Conservation (phyloP, 2,888 invertebrate genomes). For the Mimas tiliae region DNA sequence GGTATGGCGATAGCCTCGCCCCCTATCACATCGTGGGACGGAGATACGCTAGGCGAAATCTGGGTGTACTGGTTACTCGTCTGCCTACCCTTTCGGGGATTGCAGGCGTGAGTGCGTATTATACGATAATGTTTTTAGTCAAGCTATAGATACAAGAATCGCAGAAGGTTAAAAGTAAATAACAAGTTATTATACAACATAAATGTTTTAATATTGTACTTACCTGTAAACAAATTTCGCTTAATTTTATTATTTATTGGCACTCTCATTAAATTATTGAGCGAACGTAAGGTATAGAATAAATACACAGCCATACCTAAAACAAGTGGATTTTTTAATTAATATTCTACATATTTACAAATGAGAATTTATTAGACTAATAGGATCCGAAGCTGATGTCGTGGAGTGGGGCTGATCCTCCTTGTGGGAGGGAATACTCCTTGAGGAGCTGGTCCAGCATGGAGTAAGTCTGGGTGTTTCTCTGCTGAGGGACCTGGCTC, state of each 20-base stretch:
- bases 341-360: slow-evolving; percentile 78
- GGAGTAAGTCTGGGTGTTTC: slow-evolving; percentile 63
- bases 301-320: slow-evolving; percentile 26
- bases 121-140: too few relatives aligned
- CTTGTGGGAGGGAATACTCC: slow-evolving; percentile 91
- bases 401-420: slow-evolving; percentile 88
- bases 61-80: too few relatives aligned
- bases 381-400: slow-evolving; percentile 94
- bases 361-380: slow-evolving; percentile 69
- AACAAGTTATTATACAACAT: background rate
- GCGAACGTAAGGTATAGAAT: slow-evolving; percentile 11
- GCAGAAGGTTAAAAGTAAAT: too few relatives aligned
- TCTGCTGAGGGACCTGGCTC: slow-evolving; percentile 51
- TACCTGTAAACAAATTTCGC: slow-evolving; percentile 14
- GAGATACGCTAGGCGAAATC: too few relatives aligned
- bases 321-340: slow-evolving; percentile 47
- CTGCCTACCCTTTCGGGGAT: too few relatives aligned
- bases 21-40: too few relatives aligned
- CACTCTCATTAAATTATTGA: background rate
- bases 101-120: too few relatives aligned
- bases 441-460: slow-evolving; percentile 92
- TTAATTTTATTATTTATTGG: background rate
- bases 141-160: too few relatives aligned
- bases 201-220: slow-evolving; percentile 3
- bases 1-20: too few relatives aligned